These are phyloP conservation scores for Eucera pruinosa DNA, from an alignment of 2,888 invertebrate species.

Conservation along the genomic window DNA sequence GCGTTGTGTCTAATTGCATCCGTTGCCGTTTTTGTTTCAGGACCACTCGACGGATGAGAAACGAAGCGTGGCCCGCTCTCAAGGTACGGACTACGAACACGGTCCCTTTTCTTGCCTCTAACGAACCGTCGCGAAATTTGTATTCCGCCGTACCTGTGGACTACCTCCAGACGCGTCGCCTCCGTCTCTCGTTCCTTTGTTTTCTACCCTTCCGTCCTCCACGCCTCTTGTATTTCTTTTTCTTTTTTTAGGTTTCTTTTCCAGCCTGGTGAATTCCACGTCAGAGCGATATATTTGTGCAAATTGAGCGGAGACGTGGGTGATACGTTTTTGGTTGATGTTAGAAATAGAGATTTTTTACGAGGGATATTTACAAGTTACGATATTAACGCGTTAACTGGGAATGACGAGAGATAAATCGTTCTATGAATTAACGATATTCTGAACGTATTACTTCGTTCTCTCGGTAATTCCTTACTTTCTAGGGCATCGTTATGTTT, in stretches of 20 bases:
- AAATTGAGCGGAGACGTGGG: too few relatives aligned
- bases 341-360: too few relatives aligned
- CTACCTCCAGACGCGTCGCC: neutral
- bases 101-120: slow-evolving; percentile 47
- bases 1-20: slow-evolving; percentile 59
- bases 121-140: slow-evolving; percentile 56
- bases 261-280: too few relatives aligned
- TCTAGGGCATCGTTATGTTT: too few relatives aligned
- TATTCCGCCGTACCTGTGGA: slow-evolving; percentile 35
- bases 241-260: neutral
- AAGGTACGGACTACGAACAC: slow-evolving; percentile 48
- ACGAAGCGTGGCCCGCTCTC: slow-evolving; percentile 56
- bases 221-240: neutral
- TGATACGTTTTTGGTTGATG: too few relatives aligned
- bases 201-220: slow-evolving; percentile 1
- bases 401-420: too few relatives aligned
- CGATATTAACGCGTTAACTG: too few relatives aligned
- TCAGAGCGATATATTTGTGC: too few relatives aligned
- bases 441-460: too few relatives aligned
- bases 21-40: slow-evolving; percentile 62
- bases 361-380: too few relatives aligned
- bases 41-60: slow-evolving; percentile 56
- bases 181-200: slow-evolving; percentile 19
- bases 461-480: too few relatives aligned
- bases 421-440: too few relatives aligned